A percentile compares a stretch with the other conserved stretches of the same genome.
Conservation (phyloP, 2,888 invertebrate genomes). For the Amphipyra berbera region DNA sequence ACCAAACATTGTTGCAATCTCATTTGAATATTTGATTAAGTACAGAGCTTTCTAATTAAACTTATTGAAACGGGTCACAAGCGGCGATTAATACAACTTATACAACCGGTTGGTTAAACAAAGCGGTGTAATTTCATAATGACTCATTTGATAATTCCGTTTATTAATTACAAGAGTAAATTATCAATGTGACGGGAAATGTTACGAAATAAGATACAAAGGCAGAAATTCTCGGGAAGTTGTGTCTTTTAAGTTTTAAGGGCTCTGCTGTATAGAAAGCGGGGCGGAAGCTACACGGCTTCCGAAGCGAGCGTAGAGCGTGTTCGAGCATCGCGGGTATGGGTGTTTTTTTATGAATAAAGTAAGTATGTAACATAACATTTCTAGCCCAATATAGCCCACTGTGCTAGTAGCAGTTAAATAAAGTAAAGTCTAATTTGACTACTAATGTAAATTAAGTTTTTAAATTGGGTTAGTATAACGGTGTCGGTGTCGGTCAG, state of each 20-base stretch:
- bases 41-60: slow-evolving; percentile 74
- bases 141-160: slow-evolving; percentile 56
- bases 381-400: too few species aligned
- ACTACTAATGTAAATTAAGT: too few species aligned
- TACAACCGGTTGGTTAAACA: slow-evolving; percentile 46
- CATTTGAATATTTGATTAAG: slow-evolving; percentile 79
- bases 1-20: slow-evolving; percentile 60
- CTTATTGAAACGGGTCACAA: slow-evolving; percentile 59
- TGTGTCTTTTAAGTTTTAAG: slow-evolving; percentile 18
- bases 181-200: slow-evolving; percentile 43
- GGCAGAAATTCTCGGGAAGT: slow-evolving; percentile 45
- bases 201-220: slow-evolving; percentile 44
- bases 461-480: too few species aligned
- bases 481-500: too few species aligned
- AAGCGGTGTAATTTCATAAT: slow-evolving; percentile 51
- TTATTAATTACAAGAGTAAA: slow-evolving; percentile 56
- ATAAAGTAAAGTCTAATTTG: too few species aligned
- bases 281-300: not conserved
- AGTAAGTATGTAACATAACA: too few species aligned
- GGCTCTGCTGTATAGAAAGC: slow-evolving; percentile 19
- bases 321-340: too few species aligned
- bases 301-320: too few species aligned
- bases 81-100: slow-evolving; percentile 31
- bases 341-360: too few species aligned
- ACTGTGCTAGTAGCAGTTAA: too few species aligned